Evolutionary conservation across 1,140 invertebrate species (phyloP).

Genomic region (Rhyacophila brunnea): DNA sequence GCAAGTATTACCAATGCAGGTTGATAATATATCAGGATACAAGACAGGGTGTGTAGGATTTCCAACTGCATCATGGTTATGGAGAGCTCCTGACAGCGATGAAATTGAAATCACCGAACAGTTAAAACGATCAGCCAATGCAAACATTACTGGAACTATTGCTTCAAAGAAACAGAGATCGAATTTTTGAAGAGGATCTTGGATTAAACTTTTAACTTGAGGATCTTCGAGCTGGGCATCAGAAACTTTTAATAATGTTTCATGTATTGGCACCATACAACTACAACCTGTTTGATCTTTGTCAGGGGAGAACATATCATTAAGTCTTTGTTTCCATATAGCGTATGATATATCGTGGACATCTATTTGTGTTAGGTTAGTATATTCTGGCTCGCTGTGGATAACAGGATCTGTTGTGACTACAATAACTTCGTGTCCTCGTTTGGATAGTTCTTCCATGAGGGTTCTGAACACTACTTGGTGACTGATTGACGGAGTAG

Average conservation of each 20-base stretch:
- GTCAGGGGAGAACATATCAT: constrained; percentile 1
- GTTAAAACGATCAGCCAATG: constrained; percentile 43
- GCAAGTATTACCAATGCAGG: no score
- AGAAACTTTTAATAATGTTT: constrained; percentile 11
- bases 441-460: constrained; percentile 44
- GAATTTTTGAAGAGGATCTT: constrained; percentile 38
- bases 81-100: constrained; percentile 36
- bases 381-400: constrained; percentile 32
- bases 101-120: constrained; percentile 45
- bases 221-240: constrained; percentile 35
- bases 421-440: constrained; percentile 52
- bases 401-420: constrained; percentile 43
- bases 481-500: constrained; percentile 56
- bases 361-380: constrained; percentile 45
- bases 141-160: constrained; percentile 30
- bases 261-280: constrained; percentile 29
- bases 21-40: constrained; percentile 43
- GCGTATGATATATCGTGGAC: constrained; percentile 40
- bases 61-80: constrained; percentile 40
- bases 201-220: constrained; percentile 39
- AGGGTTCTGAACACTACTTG: constrained; percentile 53
- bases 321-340: constrained; percentile 27
- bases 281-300: constrained; percentile 24
- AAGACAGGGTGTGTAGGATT: constrained; percentile 48
- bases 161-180: constrained; percentile 44